A percentile compares a stretch with the other conserved stretches of the same genome.
phyloP scores from a whole-genome alignment of 2,888 invertebrate species.

The Callosobruchus maculatus region DNA sequence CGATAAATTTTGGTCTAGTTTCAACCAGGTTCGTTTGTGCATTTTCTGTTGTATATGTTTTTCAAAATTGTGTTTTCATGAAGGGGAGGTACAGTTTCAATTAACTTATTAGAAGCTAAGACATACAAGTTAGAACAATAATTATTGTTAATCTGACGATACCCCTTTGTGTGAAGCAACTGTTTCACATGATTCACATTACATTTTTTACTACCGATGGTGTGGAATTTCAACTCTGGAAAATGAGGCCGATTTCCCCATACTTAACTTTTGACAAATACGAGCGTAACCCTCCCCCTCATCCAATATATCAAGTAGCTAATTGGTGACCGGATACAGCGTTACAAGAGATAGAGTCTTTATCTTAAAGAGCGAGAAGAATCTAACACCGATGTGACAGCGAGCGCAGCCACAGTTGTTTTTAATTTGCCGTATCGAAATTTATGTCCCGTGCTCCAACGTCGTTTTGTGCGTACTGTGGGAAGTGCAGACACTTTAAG shows the following conservation, averaged over 20 bases:
- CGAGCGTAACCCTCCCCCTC: neutral
- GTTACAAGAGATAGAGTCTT: neutral
- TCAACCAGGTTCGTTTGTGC: no score
- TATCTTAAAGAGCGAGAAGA: neutral
- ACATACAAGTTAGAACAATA: no score
- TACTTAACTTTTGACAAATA: neutral
- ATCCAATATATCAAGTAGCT: neutral
- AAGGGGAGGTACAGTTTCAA: no score
- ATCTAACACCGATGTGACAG: neutral
- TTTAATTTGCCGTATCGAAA: conserved; percentile 50
- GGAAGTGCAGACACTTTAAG: conserved; percentile 45
- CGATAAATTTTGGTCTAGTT: no score
- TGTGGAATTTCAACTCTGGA: neutral
- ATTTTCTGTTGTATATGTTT: no score
- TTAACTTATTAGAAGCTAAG: no score
- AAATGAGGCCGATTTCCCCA: neutral
- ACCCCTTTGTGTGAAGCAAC: no score
- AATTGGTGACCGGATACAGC: neutral
- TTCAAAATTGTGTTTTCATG: no score
- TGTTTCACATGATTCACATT: no score
- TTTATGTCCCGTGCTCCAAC: conserved; percentile 37
- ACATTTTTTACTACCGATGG: neutral
- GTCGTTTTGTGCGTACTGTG: conserved; percentile 29
- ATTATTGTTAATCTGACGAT: no score
- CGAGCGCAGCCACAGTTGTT: conserved; percentile 45